A percentile compares a stretch with the other conserved stretches of the same genome.
Evolutionary conservation across 2,113 vertebrate genomes (phyloP).

Genomic region (Amazona vittata): DNA sequence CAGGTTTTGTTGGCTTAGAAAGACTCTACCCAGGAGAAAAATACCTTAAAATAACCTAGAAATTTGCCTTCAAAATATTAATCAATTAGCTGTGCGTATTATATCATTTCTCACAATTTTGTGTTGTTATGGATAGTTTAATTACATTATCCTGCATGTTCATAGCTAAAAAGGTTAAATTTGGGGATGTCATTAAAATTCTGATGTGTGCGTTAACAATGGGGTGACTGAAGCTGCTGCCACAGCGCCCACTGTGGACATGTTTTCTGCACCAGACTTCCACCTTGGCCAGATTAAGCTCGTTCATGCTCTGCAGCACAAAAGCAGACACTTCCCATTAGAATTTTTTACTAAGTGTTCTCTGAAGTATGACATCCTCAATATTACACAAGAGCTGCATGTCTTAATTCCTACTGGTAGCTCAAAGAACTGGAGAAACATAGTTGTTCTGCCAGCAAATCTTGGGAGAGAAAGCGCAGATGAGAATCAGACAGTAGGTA

Average conservation of each 20-base stretch:
- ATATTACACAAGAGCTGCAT: background rate
- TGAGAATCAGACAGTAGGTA: background rate
- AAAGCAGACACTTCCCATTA: background rate
- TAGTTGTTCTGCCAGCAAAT: background rate
- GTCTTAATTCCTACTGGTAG: background rate
- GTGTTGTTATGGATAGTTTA: background rate
- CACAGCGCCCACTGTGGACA: background rate
- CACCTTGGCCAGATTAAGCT: background rate
- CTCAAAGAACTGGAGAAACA: background rate
- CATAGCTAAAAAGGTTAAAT: background rate
- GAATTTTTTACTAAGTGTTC: background rate
- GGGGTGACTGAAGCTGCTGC: background rate
- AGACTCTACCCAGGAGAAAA: background rate
- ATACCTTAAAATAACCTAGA: background rate
- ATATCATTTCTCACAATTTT: background rate
- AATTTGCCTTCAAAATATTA: background rate
- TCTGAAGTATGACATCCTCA: background rate
- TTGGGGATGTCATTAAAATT: background rate
- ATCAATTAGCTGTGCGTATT: background rate
- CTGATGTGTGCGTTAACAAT: background rate
- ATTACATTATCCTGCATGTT: background rate
- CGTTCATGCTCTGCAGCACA: background rate
- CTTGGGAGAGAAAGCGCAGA: rapidly evolving
- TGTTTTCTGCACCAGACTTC: background rate
- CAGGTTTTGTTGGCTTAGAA: background rate